Percentiles rank a stretch among this genome's conserved stretches.
Evolutionary conservation across 2,888 invertebrate genomes (phyloP).

Genomic region (Mythimna impura): DNA sequence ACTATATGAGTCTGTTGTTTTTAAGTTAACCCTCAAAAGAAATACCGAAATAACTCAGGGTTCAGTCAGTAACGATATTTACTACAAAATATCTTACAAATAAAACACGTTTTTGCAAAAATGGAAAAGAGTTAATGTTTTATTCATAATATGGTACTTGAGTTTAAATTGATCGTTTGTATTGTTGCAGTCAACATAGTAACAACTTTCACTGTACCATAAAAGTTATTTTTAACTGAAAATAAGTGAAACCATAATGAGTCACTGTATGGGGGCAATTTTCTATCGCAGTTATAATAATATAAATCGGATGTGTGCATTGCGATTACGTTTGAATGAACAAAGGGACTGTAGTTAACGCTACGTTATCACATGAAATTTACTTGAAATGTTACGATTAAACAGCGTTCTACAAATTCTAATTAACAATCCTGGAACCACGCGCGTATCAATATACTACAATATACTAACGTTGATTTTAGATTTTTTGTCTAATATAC

Average conservation of each 20-base stretch:
- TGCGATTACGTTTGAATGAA: slow-evolving; percentile 66
- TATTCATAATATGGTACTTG: slow-evolving; percentile 33
- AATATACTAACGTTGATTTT: background rate
- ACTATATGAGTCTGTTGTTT: no score
- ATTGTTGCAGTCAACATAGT: slow-evolving; percentile 37
- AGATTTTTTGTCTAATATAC: no score
- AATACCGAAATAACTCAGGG: no score
- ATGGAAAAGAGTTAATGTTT: slow-evolving; percentile 24
- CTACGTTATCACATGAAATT: slow-evolving; percentile 26
- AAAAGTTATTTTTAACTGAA: slow-evolving; percentile 50
- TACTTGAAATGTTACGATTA: slow-evolving; percentile 4
- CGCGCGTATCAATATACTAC: background rate
- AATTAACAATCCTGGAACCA: background rate
- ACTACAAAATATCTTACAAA: slow-evolving; percentile 5
- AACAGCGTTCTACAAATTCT: background rate
- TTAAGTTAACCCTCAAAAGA: no score
- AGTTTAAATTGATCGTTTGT: slow-evolving; percentile 44
- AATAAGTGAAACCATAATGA: slow-evolving; percentile 57
- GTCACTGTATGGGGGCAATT: slow-evolving; percentile 71
- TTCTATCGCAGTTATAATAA: slow-evolving; percentile 70
- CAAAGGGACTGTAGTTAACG: slow-evolving; percentile 27
- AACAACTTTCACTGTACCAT: slow-evolving; percentile 52
- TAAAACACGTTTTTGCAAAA: slow-evolving; percentile 31
- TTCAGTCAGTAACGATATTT: background rate
- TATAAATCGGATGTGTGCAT: slow-evolving; percentile 74